Base-by-base conservation (phyloP, 2,113 vertebrate species). In the Daubentonia madagascariensis region DNA sequence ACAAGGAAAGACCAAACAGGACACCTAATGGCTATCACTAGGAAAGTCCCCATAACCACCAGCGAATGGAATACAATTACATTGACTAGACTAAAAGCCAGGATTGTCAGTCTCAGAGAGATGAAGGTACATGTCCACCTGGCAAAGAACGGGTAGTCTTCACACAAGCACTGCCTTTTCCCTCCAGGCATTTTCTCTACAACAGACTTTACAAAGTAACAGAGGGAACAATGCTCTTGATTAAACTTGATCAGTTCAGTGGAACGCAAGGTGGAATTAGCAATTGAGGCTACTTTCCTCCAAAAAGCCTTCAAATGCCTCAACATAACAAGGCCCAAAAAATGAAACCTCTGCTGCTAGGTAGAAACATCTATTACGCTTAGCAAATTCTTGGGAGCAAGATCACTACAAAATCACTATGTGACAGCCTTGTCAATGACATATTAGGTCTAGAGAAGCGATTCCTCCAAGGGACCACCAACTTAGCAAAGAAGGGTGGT, bases 111-210 rank as follows among this genome's bases (percentile, higher is more conserved):
- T 37, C 57, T 85, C 5, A 50, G 70, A 93, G 16, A 85, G 14
- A 37, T 3, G 18, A 0, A 8, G 16, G 2, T 7, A 30, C 2
- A 32, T 6, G 35, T 43, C 3, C n/a, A 22, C 16, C 10, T 0
- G 10, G 57, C 20, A 25, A 61, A 45, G 20, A n/a, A 28, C 6
- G 17, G 43, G 2, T 25, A 50, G 8, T 85, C n/a, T 54, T 50
- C n/a, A 54, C 65, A 23, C 7, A 37, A 50, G 57, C 13, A 22
- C 25, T 73, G 25, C 23, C 73, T 95, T 65, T 59, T 48, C 37
- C 54, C 37, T 48, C 28, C 59, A 45, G 37, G 43, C 40, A 35
- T 25, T 80, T 48, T 83, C 57, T 37, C 87, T 85, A 78, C 23
- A 37, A 0, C 18, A 45, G 54, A 11, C 50, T 75, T 80, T 61